These are phyloP conservation scores for Philotrypesis tridentata DNA, from an alignment of 1,140 invertebrate genomes.

Conservation along the genomic window DNA sequence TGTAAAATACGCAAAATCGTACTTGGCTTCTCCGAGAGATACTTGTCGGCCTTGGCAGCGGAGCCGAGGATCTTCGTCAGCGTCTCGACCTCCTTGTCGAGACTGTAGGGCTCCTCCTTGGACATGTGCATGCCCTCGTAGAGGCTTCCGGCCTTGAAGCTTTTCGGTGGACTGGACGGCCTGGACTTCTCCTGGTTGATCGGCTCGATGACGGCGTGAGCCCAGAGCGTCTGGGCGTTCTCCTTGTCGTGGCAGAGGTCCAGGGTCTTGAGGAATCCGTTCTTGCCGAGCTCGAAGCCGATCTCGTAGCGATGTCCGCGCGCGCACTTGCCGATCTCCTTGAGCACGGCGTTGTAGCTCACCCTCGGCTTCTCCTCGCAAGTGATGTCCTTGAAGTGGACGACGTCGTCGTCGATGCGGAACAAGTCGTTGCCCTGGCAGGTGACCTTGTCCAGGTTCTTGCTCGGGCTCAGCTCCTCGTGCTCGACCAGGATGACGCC, in stretches of 20 bases:
- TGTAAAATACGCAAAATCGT: neutral
- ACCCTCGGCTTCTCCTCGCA: constrained; percentile 10
- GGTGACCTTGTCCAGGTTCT: neutral
- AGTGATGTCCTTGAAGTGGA: constrained; percentile 10
- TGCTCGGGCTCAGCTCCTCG: neutral
- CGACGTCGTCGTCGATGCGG: neutral
- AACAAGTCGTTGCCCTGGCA: neutral
- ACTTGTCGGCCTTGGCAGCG: neutral
- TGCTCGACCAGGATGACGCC: neutral
- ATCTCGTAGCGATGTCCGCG: constrained; percentile 27
- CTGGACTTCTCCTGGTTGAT: neutral
- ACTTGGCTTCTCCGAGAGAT: constrained; percentile 1
- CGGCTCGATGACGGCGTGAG: constrained; percentile 1
- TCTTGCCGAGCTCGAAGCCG: constrained; percentile 12
- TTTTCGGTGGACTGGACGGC: neutral
- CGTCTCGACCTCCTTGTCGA: neutral
- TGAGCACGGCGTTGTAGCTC: constrained; percentile 24
- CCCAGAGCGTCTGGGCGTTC: constrained; percentile 17
- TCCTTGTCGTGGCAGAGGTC: constrained; percentile 25
- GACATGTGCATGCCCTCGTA: constrained; percentile 33
- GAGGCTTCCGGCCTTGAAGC: constrained; percentile 14
- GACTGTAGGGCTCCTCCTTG: constrained; percentile 21
- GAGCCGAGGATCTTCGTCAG: neutral
- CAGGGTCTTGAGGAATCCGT: constrained; percentile 18
- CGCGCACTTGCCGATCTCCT: neutral